These are phyloP conservation scores for Microplitis mediator DNA, from an alignment of 1,140 invertebrate genomes.

Conservation along the genomic window DNA sequence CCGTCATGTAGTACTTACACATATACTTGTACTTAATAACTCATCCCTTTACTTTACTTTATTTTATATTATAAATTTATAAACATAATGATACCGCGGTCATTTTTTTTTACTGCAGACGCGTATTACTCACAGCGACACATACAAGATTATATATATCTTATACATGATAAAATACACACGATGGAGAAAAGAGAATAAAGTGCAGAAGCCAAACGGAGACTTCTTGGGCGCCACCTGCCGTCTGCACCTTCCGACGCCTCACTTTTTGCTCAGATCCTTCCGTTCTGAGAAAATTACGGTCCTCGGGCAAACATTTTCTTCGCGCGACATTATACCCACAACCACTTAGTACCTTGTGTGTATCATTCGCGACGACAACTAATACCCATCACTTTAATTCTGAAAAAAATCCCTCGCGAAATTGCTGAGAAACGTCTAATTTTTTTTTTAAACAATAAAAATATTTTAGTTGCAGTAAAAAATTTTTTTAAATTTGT, in stretches of 20 bases:
- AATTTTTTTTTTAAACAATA: too few relatives aligned
- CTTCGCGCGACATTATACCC: conserved; percentile 9
- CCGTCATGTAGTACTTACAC: background rate
- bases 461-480: too few relatives aligned
- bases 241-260: conserved; percentile 28
- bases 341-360: background rate
- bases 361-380: background rate
- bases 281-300: conserved; percentile 25
- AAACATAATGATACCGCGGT: background rate
- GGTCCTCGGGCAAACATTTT: background rate
- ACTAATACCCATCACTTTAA: background rate
- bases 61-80: background rate
- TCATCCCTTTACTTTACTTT: background rate
- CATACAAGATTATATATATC: too few relatives aligned
- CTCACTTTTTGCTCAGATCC: conserved; percentile 19
- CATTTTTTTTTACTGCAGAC: background rate
- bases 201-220: background rate
- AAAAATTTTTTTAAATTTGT: too few relatives aligned
- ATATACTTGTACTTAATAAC: background rate
- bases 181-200: background rate
- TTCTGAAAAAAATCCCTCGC: background rate
- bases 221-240: conserved; percentile 19
- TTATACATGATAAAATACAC: too few relatives aligned
- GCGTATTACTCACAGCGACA: background rate
- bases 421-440: too few relatives aligned